A percentile compares a stretch with the other conserved stretches of the same genome.
Conservation (phyloP, 2,113 vertebrate genomes). For the Solenodon paradoxus region DNA sequence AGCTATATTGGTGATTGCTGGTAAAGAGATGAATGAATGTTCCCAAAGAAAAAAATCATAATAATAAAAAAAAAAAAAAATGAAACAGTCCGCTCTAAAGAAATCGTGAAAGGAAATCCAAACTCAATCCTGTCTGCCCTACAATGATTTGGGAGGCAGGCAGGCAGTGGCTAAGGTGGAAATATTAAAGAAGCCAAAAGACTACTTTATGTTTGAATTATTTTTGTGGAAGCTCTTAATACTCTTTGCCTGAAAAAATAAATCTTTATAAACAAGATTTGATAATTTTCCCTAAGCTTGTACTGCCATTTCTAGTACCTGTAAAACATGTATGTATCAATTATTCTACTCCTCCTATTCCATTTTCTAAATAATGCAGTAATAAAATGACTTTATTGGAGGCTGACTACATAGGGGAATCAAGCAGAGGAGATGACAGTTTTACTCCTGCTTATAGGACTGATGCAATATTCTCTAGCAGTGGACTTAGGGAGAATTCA, state of each 20-base stretch:
- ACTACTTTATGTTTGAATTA: neutral
- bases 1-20: slow-evolving; percentile 8
- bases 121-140: neutral
- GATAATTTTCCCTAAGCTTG: neutral
- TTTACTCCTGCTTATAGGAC: neutral
- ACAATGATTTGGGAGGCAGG: neutral
- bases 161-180: neutral
- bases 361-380: neutral
- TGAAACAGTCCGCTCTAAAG: neutral
- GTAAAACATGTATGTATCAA: neutral
- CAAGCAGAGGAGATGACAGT: neutral
- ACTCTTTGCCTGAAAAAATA: neutral
- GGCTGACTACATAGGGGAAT: neutral
- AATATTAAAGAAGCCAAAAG: neutral
- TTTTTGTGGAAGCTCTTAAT: neutral
- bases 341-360: slow-evolving; percentile 2
- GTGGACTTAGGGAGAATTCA: neutral
- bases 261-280: neutral
- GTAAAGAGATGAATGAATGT: neutral
- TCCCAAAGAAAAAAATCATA: neutral
- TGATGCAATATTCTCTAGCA: neutral
- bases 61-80: neutral
- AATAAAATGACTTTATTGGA: neutral
- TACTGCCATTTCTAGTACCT: neutral
- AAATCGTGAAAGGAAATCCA: neutral